Conservation (phyloP, 2,797 vertebrate genomes). For the Platalea minor region DNA sequence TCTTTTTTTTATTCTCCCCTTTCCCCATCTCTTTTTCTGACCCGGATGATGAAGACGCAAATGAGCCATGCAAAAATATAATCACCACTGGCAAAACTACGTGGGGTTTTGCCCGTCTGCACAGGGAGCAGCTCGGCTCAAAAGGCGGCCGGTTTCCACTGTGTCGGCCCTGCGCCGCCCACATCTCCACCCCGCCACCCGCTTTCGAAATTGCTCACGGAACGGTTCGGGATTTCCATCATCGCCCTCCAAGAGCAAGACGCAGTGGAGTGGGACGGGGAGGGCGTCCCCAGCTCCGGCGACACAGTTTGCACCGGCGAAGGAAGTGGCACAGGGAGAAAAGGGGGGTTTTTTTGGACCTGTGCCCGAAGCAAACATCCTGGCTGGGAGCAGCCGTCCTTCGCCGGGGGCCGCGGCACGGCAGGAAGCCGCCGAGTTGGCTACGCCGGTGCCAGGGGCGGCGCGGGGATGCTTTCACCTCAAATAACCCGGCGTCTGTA, state of each 20-base stretch:
- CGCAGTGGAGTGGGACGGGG: accelerated
- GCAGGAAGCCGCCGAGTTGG: not conserved
- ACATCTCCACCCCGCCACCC: not conserved
- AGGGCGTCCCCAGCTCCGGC: not conserved
- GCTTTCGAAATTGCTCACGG: not conserved
- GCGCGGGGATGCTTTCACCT: slow-evolving; percentile 4
- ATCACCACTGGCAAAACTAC: accelerated
- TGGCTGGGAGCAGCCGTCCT: not conserved
- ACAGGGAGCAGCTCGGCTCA: accelerated
- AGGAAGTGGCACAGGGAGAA: not conserved
- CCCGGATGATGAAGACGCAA: accelerated
- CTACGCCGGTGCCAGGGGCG: not conserved
- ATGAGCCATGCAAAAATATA: accelerated
- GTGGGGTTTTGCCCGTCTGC: not conserved
- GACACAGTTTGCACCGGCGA: accelerated
- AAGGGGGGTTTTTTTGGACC: not conserved
- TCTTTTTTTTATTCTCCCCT: not conserved
- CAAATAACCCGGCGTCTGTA: not conserved
- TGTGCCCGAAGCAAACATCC: not conserved
- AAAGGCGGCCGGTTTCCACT: not conserved
- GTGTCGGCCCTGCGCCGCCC: not conserved
- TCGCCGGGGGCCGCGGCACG: not conserved
- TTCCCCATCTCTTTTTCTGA: not conserved
- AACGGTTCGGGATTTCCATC: not conserved
- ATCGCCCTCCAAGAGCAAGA: accelerated